phyloP scores from a whole-genome alignment of 2,113 vertebrate genomes.

The Forbesichthys papilliferus region DNA sequence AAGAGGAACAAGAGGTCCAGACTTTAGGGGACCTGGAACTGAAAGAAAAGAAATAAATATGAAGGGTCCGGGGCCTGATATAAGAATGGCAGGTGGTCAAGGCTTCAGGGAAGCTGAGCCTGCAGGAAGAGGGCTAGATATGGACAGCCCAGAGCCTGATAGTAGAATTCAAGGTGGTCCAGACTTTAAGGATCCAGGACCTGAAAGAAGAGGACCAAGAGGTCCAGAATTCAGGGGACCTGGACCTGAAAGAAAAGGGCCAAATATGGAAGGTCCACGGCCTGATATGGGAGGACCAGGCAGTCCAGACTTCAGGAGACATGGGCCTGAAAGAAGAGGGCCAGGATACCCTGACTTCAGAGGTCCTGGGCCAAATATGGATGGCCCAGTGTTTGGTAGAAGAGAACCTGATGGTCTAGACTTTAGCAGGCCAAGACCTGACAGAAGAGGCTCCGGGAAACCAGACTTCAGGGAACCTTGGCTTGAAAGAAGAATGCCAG shows the following conservation, averaged over 20 bases:
- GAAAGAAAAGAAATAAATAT: neutral
- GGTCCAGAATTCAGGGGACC: slow-evolving; percentile 1
- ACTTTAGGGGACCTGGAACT: neutral
- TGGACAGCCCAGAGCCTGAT: too few relatives aligned
- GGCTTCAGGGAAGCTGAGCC: neutral
- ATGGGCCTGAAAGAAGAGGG: slow-evolving; percentile 10
- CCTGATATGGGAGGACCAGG: slow-evolving; percentile 25
- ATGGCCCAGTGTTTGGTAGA: slow-evolving; percentile 21
- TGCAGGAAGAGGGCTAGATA: neutral
- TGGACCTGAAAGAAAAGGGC: neutral
- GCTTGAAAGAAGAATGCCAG: slow-evolving; percentile 12
- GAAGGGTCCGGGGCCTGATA: neutral
- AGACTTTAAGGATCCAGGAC: neutral
- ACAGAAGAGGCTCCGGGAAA: slow-evolving; percentile 6
- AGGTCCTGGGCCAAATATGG: slow-evolving; percentile 9
- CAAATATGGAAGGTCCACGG: slow-evolving; percentile 18
- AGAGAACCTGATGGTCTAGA: slow-evolving; percentile 16
- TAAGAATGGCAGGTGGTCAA: neutral
- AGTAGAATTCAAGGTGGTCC: neutral
- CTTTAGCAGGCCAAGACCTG: neutral
- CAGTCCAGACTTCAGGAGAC: slow-evolving; percentile 8
- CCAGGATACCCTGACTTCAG: neutral
- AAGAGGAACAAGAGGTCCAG: neutral
- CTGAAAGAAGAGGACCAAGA: neutral
- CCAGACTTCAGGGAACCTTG: neutral